These are phyloP conservation scores for Pherbina coryleti DNA, from an alignment of 2,888 invertebrate genomes.

Conservation along the genomic window DNA sequence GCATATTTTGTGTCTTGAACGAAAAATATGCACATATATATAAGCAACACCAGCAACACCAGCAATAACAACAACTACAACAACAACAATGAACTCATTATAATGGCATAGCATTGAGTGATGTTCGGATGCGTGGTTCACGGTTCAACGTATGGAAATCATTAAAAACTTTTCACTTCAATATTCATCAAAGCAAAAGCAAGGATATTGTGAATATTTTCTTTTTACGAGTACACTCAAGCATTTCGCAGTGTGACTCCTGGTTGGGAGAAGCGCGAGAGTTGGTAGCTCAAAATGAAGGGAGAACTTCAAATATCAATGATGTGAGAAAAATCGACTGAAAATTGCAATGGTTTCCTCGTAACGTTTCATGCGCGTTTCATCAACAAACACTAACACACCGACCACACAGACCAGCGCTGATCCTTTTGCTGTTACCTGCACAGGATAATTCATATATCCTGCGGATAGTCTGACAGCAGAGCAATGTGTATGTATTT, in stretches of 20 bases:
- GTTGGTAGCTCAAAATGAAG: too few species aligned
- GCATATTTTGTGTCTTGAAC: neutral
- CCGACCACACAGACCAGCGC: neutral
- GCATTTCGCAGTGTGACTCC: too few species aligned
- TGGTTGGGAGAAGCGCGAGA: too few species aligned
- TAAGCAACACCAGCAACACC: neutral
- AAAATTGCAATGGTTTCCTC: slow-evolving; percentile 7
- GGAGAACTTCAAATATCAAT: too few species aligned
- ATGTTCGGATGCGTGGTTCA: neutral
- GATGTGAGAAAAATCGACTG: neutral
- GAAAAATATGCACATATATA: neutral
- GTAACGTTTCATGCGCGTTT: neutral
- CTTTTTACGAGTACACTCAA: too few species aligned
- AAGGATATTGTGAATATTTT: neutral
- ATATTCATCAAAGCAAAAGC: slow-evolving; percentile 22
- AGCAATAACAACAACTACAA: neutral
- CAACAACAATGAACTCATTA: neutral
- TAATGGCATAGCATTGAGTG: neutral
- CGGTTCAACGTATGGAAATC: slow-evolving; percentile 24
- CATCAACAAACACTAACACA: neutral
- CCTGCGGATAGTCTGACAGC: neutral
- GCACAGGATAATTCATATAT: slow-evolving; percentile 3
- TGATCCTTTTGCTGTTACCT: neutral
- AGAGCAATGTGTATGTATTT: neutral
- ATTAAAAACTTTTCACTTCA: slow-evolving; percentile 30